Evolutionary conservation across 1,140 invertebrate species (phyloP), one percentile per base, ranked within the genome.

Genomic region (Adoxophyes honmai): DNA sequence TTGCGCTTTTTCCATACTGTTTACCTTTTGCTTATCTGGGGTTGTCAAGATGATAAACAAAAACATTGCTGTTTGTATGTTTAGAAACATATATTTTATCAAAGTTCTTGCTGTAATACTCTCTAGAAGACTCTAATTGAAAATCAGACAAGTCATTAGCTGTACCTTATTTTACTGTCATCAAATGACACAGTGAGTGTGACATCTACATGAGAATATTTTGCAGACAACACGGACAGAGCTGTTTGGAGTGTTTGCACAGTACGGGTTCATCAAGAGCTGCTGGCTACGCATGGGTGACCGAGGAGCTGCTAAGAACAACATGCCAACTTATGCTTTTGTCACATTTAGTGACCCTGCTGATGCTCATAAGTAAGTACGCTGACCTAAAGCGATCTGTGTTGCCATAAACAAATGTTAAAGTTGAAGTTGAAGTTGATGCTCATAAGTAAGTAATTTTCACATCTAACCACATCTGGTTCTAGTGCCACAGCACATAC

Each of bases 341-440:
- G 75, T 85, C 3, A 87, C 83, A 21, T 87, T 66, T 51, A 83
- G 75, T 55, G 73, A 87, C 55, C 81, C 83, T 16, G 73, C 63
- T 34, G 81, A 87, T 76, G 81, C 83, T 36, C 80, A 85, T 51
- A 83, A 81, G 83, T 86, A 72, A 68, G 72, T 60, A n/a, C n/a
- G n/a, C n/a, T n/a, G n/a, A n/a, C n/a, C n/a, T n/a, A n/a, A n/a
- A n/a, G n/a, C n/a, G n/a, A n/a, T n/a, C n/a, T n/a, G n/a, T n/a
- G n/a, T n/a, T n/a, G n/a, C n/a, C n/a, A n/a, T n/a, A n/a, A n/a
- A n/a, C n/a, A n/a, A n/a, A n/a, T n/a, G n/a, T n/a, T n/a, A n/a
- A n/a, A n/a, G n/a, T n/a, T n/a, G n/a, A n/a, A n/a, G n/a, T n/a
- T n/a, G n/a, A n/a, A n/a, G n/a, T n/a, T n/a, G n/a, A n/a, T n/a